Evolutionary conservation across 2,888 invertebrate genomes (phyloP), one percentile per base, ranked within the genome.

Genomic region (Metellina segmentata): DNA sequence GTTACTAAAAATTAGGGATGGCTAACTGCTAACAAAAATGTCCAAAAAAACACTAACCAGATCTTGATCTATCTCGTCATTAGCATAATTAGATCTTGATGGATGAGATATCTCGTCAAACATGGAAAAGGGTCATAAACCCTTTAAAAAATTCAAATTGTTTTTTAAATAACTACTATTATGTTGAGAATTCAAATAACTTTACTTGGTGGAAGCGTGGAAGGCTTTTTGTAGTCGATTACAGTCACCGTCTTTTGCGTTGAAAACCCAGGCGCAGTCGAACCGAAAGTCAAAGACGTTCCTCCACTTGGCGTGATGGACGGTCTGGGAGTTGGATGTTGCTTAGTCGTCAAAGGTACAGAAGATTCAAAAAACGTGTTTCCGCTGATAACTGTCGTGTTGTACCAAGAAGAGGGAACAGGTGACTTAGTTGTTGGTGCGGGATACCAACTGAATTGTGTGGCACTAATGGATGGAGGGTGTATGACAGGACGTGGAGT

Each of bases 191-290:
- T 7, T 69, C 49, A 19, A 52, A 16, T 71, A 9, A 19, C 4
- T 34, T 79, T 78, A 87, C 87, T 20, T 81, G 87, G 87, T 6
- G 53, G 72, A 9, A 74, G 81, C 13, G 87, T 88, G n/a, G 83
- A 72, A 53, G 52, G 19, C 49, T 70, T 78, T 13, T 34, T 34
- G 51, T 34, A n/a, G 9, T 70, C 49, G 49, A 49, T 4, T 16
- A 51, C 71, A 34, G 61, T 75, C 19, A 72, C 48, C 13, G 19
- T 9, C 52, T 20, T 16, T 20, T 83, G 72, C 9, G 20, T 6
- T 74, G 83, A 51, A 52, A 71, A 71, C 20, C 11, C 49, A 72
- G 16, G 4, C 34, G 4, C 16, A 61, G 34, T 19, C 34, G 81
- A 16, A 61, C 61, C 52, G 13, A 20, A 20, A 61, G 81, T 13